Base-by-base conservation (phyloP, 1,140 invertebrate species). In the Andrena cerasifolii region DNA sequence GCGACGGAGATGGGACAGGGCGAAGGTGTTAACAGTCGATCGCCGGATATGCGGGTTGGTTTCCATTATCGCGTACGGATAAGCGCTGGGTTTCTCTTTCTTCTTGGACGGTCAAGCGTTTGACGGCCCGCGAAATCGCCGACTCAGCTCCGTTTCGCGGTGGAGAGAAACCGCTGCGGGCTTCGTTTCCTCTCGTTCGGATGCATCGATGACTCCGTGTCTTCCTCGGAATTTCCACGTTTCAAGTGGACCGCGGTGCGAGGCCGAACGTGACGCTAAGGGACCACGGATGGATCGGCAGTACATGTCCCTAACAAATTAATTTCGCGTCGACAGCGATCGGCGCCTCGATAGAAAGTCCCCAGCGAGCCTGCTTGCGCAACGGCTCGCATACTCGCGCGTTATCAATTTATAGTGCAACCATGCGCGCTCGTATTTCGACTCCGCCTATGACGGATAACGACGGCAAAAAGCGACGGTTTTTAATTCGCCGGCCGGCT, bases 11-110 rank as follows among this genome's bases (percentile, higher is more conserved):
- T 26, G 10, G 40, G 12, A 59, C 33, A 40, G n/a, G n/a, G 6
- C 45, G 51, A 53, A 79, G 61, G 74, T 78, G 82, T 78, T 81
- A 63, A 81, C 81, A 77, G 56, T 81, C 65, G 33, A 67, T 61
- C 49, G 16, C 33, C 73, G 71, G 81, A 80, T 76, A 76, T 79
- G 49, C 36, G 12, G 26, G 7, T 36, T 18, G 70, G n/a, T 83
- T 83, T 78, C 68, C 66, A 61, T 61, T 79, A 49, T 24, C 45
- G 33, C 45, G 0, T 47, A 65, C 65, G 14, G 16, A 3, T 7
- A 16, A 2, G 5, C 12, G 0, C 18, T 14, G 21, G 16, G 28
- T 40, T 40, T 40, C 36, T 40, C 36, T 40, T 40, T 40, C 36
- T 40, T 10, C 36, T 40, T 40, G 36, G 36, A 40, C 36, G 36